Base-by-base conservation (phyloP, 2,888 invertebrate genomes). In the Drosophila nr. perissopoda region DNA sequence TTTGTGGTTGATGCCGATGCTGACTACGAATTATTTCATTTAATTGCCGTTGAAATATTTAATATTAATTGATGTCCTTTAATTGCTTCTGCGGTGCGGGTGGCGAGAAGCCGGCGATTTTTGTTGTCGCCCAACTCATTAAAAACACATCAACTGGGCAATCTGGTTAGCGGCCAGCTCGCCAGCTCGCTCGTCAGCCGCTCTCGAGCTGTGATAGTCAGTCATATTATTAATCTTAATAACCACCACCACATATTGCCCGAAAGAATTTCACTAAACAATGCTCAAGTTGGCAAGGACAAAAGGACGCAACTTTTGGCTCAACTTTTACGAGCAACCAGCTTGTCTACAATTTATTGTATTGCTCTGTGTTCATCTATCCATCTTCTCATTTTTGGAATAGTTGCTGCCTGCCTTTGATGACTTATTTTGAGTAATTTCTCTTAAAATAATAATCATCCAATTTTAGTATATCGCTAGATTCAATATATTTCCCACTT, bases 31-130 rank as follows among this genome's bases (percentile, higher is more conserved):
- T 80, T 79, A 88, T 81, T 76, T 76, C 73, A 83, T 87, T 87
- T 90, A 89, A 89, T 79, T 89, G 80, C 83, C 78, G 78, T 72
- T 84, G 77, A 90, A 87, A 90, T 89, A 90, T 87, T 87, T 87
- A 90, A 86, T 87, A 89, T 90, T 90, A 90, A 89, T 87, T 89
- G 80, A 87, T 89, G 90, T 76, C 56, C 87, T 83, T 90, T 87
- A 83, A 89, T 86, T 86, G 89, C 83, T 64, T 67, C 60, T 70
- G 76, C 51, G 66, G 77, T 40, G 7, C 40, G 34, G n/a, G 21
- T 34, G 42, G 49, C 54, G 60, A 53, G 34, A 18, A 13, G 31
- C 52, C 31, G 48, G 16, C 42, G 51, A 31, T 48, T 34, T 52
- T 52, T 57, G 31, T 25, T 29, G 59, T 60, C 54, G 70, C 40